Base-by-base conservation (phyloP, 2,113 vertebrate species). In the Sciurus niger region DNA sequence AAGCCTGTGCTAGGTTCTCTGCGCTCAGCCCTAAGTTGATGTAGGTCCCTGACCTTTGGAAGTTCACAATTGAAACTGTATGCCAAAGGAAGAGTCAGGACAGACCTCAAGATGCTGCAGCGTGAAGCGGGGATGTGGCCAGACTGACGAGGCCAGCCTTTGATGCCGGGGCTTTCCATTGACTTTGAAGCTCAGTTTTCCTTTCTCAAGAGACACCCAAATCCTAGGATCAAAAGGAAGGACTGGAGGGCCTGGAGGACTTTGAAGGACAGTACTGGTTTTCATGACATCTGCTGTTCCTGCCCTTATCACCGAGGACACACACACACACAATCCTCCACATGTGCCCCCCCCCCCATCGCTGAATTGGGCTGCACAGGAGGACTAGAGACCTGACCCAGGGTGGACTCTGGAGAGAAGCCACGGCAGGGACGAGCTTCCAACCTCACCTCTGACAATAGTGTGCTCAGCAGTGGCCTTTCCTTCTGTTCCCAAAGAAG, bases 341-440 rank as follows among this genome's bases (percentile, higher is more conserved):
- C 11, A 0, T 37, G 37, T 37, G 37, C 37, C 37, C 37, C 37
- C 37, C 37, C 58, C 51, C 18, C 0, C 24, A 48, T 37, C 46
- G 6, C 77, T 5, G 82, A 37, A 13, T 4, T 34, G 65, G 0
- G 3, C 70, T 11, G 14, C 77, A 1, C 51, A 1, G 4, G 22
- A 58, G 53, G 78, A 11, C 14, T 1, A 28, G 70, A 67, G 32
- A 17, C 1, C 73, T 63, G 1, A 0, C 0, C 1, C 1, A 0
- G 4, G 9, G 0, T 1, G 37, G 78, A 11, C 4, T 2, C 20
- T n/a, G 6, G 34, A 8, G 78, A 58, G 46, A 25, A 40, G 16
- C 40, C 68, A 7, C 0, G 8, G 34, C 14, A 8, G 51, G 34
- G 7, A 25, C 34, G 83, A 8, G 20, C 4, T 3, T 43, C 48